phyloP scores from a whole-genome alignment of 2,113 vertebrate species.

The Tragulus kanchil region DNA sequence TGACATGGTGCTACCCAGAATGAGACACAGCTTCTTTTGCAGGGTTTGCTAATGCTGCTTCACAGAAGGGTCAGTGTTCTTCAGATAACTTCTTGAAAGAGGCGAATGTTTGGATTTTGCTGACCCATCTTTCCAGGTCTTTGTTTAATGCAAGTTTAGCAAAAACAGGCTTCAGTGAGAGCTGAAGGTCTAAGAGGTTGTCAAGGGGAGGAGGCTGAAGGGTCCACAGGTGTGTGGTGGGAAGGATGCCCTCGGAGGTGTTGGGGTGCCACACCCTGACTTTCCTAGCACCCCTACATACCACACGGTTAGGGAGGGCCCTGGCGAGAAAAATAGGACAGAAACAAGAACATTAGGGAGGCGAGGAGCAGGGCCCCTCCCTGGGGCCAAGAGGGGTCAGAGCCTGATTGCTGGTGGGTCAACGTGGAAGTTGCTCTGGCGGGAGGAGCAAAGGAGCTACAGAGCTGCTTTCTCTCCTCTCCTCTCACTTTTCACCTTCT shows the following conservation, averaged over 20 bases:
- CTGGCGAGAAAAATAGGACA: neutral
- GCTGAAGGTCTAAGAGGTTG: neutral
- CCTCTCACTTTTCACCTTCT: neutral
- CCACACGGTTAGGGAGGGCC: neutral
- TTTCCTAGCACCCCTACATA: neutral
- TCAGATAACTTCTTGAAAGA: neutral
- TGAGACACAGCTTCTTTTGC: rapidly evolving
- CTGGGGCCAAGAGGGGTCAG: neutral
- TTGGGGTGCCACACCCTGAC: neutral
- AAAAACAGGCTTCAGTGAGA: neutral
- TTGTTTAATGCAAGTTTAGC: slow-evolving; percentile 5
- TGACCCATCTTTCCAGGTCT: slow-evolving; percentile 7
- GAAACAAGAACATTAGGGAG: neutral
- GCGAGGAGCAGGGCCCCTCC: neutral
- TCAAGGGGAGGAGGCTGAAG: neutral
- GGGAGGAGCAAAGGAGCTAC: rapidly evolving
- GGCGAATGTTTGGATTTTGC: neutral
- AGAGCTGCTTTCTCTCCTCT: too few species aligned
- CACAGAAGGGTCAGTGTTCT: neutral
- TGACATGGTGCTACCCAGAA: rapidly evolving
- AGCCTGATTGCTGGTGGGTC: neutral
- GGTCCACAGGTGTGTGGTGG: neutral
- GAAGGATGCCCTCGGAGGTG: neutral
- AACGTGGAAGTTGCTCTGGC: neutral
- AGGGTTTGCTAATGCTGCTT: rapidly evolving